Evolutionary conservation across 2,113 vertebrate genomes (phyloP).

Genomic region (Platysteira castanea): DNA sequence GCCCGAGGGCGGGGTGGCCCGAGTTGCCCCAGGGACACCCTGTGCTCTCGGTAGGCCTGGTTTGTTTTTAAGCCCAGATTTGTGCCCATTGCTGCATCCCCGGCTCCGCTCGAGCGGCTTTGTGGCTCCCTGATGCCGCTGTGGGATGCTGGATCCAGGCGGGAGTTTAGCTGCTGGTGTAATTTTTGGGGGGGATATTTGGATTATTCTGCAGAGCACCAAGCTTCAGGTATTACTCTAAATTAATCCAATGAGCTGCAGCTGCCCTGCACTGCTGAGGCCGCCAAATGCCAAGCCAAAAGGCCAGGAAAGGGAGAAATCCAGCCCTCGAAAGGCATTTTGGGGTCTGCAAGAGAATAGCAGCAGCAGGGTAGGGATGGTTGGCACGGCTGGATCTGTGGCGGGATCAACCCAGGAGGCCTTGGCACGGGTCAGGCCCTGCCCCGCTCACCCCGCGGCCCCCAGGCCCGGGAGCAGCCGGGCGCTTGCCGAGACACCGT

Average conservation of each 20-base stretch:
- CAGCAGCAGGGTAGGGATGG: not conserved
- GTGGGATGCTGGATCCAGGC: not conserved
- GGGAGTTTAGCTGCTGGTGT: not conserved
- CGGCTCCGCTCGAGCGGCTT: rapidly evolving
- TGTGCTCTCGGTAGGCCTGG: rapidly evolving
- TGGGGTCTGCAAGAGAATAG: not conserved
- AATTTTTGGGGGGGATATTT: not conserved
- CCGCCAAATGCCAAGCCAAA: not conserved
- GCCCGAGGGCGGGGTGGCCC: not conserved
- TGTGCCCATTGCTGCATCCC: not conserved
- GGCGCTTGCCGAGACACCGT: rapidly evolving
- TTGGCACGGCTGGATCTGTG: rapidly evolving
- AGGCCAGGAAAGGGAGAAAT: not conserved
- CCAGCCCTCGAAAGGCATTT: not conserved
- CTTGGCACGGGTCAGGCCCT: not conserved
- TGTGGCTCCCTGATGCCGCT: rapidly evolving
- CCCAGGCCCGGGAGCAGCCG: rapidly evolving
- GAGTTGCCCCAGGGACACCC: not conserved
- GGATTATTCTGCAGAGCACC: not conserved
- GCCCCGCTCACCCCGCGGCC: rapidly evolving
- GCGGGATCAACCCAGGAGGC: rapidly evolving
- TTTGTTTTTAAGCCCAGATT: not conserved
- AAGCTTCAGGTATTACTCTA: not conserved
- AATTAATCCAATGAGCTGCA: not conserved
- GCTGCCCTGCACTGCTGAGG: not conserved